Base-by-base conservation (phyloP, 2,888 invertebrate genomes). In the Synanthedon andrenaeformis region DNA sequence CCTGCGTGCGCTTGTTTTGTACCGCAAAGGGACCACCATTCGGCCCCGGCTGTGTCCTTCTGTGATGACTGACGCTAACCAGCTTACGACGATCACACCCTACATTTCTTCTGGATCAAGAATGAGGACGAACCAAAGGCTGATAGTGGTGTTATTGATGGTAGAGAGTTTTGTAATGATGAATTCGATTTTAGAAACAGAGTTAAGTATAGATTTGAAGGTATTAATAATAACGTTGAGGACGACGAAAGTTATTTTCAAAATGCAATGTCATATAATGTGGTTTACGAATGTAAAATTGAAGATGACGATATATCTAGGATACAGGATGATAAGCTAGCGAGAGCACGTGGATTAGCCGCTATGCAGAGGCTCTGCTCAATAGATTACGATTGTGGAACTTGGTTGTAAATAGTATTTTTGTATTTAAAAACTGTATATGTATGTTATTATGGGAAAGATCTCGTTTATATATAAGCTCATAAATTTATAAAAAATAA, bases 21-120 rank as follows among this genome's bases (percentile, higher is more conserved):
- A 35, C 81, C 82, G 48, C 82, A 70, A 1, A 59, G 83, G 49
- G 84, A 81, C 65, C 89, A 89, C 61, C 84, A 90, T 66, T 91
- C 91, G 0, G 91, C 90, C 3, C 91, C 91, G 0, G 88, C 80
- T n/a, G 90, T 91, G 41, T 82, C 89, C 14, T 91, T 91, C 72
- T 89, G 88, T 66, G 89, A 85, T n/a, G 82, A 85, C 69, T 83
- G 84, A 84, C 80, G 73, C 64, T 82, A 83, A 82, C 82, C 56
- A 55, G 52, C 57, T 54, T 19, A 17, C 49, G 57, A 61, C 52
- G 51, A 53, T 41, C 69, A 57, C 54, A 60, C 69, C 17, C 23
- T 49, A 10, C 62, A 62, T 53, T 60, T 60, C 53, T 69, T 69
- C 61, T 69, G 68, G 69, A 63, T 59, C 28, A 60, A 59, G 53